A percentile compares a stretch with the other conserved stretches of the same genome.
phyloP scores from a whole-genome alignment of 2,113 vertebrate genomes.

The Scartelaos histophorus region DNA sequence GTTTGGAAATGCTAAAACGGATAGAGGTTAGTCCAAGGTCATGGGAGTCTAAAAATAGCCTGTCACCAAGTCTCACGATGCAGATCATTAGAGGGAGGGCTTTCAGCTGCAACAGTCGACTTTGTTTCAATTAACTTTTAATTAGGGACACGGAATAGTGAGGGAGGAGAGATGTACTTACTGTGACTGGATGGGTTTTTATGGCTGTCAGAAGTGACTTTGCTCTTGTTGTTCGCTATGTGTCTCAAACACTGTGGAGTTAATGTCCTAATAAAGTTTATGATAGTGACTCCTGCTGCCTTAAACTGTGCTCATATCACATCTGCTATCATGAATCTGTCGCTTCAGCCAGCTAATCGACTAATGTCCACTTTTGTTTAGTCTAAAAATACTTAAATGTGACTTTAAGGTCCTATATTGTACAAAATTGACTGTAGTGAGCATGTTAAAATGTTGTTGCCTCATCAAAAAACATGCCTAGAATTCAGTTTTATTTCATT shows the following conservation, averaged over 20 bases:
- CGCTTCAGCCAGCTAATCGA: conserved; percentile 27
- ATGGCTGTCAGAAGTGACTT: conserved; percentile 12
- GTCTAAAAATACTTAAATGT: background rate
- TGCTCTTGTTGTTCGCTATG: conserved; percentile 4
- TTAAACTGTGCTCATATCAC: conserved; percentile 24
- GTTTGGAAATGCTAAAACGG: background rate
- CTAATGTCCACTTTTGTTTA: conserved; percentile 3
- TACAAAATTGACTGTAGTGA: too few relatives aligned
- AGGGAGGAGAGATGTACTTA: conserved; percentile 11
- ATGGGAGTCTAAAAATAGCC: conserved; percentile 12
- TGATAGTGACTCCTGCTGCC: conserved; percentile 37
- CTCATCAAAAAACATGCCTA: too few relatives aligned
- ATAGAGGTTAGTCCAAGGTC: conserved; percentile 32
- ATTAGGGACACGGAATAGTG: conserved; percentile 22
- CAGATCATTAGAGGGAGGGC: background rate
- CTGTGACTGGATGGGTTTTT: conserved; percentile 30
- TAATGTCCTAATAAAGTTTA: conserved; percentile 36
- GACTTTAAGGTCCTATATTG: too few relatives aligned
- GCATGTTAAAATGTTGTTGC: too few relatives aligned
- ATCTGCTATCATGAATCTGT: conserved; percentile 38
- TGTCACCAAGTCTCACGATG: conserved; percentile 20
- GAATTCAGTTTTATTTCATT: too few relatives aligned
- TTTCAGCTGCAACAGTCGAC: conserved; percentile 6
- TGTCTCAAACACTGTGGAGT: background rate
- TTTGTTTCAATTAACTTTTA: conserved; percentile 29